Percentiles rank a stretch among this genome's conserved stretches.
These are phyloP conservation scores for Paedocypris sp. DNA, from an alignment of 2,113 vertebrate genomes.

Conservation along the genomic window DNA sequence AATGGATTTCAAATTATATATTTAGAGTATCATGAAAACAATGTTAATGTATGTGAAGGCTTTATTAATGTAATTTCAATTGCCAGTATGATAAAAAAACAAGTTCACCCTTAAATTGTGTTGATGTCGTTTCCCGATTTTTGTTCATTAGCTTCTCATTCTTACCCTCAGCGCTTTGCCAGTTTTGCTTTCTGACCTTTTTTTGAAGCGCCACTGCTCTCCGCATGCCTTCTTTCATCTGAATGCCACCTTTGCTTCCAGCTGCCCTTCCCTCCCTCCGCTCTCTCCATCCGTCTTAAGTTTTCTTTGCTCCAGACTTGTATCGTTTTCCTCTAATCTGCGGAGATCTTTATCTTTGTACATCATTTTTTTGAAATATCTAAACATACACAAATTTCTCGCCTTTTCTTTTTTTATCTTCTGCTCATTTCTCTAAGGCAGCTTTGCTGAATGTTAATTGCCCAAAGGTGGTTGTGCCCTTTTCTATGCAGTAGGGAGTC, in stretches of 20 bases:
- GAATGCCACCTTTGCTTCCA: constrained; percentile 30
- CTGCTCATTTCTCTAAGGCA: background rate
- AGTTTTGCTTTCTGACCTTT: constrained; percentile 25
- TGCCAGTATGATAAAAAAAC: no score
- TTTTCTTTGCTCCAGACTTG: background rate
- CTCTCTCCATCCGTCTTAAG: constrained; percentile 31
- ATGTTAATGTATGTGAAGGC: no score
- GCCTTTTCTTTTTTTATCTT: background rate
- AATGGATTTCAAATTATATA: no score
- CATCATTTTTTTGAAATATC: constrained; percentile 30
- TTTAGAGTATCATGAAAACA: no score
- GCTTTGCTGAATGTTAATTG: background rate
- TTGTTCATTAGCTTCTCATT: no score
- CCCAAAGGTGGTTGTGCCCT: constrained; percentile 1
- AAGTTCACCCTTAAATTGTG: no score
- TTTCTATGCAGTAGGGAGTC: background rate
- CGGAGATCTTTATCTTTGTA: constrained; percentile 12
- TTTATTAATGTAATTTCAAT: no score
- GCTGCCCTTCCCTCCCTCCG: constrained; percentile 5
- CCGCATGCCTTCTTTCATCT: constrained; percentile 32
- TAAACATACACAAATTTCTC: no score
- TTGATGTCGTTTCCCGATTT: no score
- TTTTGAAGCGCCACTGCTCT: constrained; percentile 26
- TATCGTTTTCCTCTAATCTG: background rate
- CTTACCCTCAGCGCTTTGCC: no score